Conservation (phyloP, 2,797 vertebrate species). For the Okamejei kenojei region DNA sequence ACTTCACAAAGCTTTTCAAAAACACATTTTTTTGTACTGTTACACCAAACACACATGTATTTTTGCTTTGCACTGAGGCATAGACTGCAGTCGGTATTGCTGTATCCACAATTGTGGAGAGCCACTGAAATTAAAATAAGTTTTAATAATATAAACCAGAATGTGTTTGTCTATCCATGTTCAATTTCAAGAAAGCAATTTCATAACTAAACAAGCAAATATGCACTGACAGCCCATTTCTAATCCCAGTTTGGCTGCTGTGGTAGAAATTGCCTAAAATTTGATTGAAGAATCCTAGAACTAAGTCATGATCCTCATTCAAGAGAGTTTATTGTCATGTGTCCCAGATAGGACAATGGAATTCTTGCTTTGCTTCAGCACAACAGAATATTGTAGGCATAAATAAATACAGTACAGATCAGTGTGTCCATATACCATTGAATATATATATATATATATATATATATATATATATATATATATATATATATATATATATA, state of each 20-base stretch:
- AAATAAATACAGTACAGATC: too few relatives aligned
- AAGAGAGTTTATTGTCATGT: neutral
- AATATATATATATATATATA: too few relatives aligned
- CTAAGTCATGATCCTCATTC: neutral
- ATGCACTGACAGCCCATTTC: neutral
- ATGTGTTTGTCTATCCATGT: neutral
- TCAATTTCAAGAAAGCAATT: neutral
- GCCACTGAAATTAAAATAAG: constrained; percentile 59
- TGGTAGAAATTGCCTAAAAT: neutral
- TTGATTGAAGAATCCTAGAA: neutral
- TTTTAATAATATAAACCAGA: neutral
- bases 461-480: too few relatives aligned
- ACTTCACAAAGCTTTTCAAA: constrained; percentile 60
- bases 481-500: too few relatives aligned
- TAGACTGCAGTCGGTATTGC: constrained; percentile 83
- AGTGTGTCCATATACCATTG: too few relatives aligned
- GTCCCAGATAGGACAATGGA: too few relatives aligned
- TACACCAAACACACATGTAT: constrained; percentile 83
- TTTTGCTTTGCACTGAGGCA: constrained; percentile 66
- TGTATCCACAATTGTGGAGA: constrained; percentile 86
- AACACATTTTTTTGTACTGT: constrained; percentile 57
- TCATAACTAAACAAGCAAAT: neutral
- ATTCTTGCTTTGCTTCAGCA: too few relatives aligned
- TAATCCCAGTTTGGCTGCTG: neutral
- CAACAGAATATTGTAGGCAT: too few relatives aligned